Percentiles rank a stretch among this genome's conserved stretches.
phyloP scores from a whole-genome alignment of 1,140 invertebrate species.

The Pomacea maculata region DNA sequence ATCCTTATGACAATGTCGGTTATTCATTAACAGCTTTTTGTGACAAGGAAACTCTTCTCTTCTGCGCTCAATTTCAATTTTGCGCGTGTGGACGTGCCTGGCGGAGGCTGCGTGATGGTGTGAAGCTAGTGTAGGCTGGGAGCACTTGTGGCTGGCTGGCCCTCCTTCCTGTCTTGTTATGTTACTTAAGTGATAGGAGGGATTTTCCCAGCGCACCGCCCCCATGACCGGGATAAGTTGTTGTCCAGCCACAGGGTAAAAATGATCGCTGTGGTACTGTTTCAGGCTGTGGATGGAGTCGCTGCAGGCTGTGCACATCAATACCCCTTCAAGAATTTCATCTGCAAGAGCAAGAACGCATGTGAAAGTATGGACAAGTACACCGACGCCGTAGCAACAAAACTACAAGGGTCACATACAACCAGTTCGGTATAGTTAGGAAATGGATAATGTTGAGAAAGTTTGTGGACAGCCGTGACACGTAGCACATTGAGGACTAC shows the following conservation, averaged over 20 bases:
- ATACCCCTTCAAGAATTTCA: conserved; percentile 1
- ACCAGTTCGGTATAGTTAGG: background rate
- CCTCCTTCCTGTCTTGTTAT: background rate
- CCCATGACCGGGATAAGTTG: background rate
- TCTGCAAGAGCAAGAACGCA: background rate
- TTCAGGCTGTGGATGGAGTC: background rate
- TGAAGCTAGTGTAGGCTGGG: too few species aligned
- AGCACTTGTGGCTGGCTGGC: too few species aligned
- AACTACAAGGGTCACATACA: too few species aligned
- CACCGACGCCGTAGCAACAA: too few species aligned
- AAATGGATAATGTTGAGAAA: background rate
- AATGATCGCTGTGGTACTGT: background rate
- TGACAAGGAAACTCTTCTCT: too few species aligned
- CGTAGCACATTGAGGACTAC: background rate
- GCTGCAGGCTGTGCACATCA: conserved; percentile 4
- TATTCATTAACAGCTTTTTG: too few species aligned
- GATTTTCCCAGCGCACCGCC: background rate
- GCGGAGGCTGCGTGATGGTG: too few species aligned
- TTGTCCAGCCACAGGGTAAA: background rate
- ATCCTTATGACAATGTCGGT: too few species aligned
- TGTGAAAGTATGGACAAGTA: background rate
- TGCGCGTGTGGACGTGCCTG: too few species aligned
- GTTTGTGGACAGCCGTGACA: background rate
- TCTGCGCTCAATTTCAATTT: too few species aligned
- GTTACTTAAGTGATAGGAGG: background rate